Conservation (phyloP, 2,113 vertebrate genomes). For the Excalfactoria chinensis region DNA sequence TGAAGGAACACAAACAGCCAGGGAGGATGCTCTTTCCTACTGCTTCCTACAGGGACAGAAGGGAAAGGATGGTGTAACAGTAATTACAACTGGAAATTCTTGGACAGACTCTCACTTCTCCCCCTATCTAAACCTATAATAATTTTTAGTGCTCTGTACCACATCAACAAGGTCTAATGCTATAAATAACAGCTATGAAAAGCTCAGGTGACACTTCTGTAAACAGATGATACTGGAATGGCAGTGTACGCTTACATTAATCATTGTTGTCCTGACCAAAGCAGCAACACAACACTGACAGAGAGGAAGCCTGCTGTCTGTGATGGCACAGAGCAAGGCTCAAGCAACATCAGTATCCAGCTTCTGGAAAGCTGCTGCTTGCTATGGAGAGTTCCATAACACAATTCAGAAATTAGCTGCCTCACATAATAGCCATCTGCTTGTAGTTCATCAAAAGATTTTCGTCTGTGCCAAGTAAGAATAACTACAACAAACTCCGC, state of each 20-base stretch:
- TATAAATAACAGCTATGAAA: not conserved
- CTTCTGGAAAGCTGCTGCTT: not conserved
- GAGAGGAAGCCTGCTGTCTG: not conserved
- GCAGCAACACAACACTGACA: not conserved
- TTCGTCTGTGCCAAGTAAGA: not conserved
- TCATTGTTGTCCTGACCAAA: not conserved
- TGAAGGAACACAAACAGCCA: not conserved
- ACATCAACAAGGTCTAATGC: not conserved
- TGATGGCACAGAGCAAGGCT: not conserved
- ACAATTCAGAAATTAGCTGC: not conserved
- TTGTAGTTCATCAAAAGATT: not conserved
- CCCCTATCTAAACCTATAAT: not conserved
- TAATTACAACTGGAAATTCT: not conserved
- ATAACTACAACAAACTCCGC: not conserved
- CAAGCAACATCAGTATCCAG: not conserved
- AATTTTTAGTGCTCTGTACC: not conserved
- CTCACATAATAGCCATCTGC: not conserved
- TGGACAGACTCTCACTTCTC: not conserved
- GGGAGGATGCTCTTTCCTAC: not conserved
- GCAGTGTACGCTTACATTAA: not conserved
- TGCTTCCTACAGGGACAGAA: fast-evolving
- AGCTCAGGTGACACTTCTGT: not conserved
- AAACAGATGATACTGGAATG: not conserved
- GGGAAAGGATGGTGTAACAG: not conserved
- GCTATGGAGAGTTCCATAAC: not conserved